Percentiles rank a stretch among this genome's conserved stretches.
These are phyloP conservation scores for Emys orbicularis DNA, from an alignment of 2,797 vertebrate species.

Conservation along the genomic window DNA sequence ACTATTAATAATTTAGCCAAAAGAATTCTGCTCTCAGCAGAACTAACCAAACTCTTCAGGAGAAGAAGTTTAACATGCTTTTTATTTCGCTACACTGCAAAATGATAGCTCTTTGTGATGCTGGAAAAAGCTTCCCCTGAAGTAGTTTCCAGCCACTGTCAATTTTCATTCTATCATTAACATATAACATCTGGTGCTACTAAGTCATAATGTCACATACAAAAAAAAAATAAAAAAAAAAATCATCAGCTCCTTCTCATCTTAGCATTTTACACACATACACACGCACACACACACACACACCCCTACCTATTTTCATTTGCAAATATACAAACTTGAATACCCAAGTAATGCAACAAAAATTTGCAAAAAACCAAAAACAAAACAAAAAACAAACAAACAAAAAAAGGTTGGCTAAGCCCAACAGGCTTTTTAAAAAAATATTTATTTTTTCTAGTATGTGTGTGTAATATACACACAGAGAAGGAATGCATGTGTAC, in stretches of 20 bases:
- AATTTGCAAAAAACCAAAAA: neutral
- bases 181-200: neutral
- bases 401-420: neutral
- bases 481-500: neutral
- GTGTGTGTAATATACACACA: neutral
- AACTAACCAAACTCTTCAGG: neutral
- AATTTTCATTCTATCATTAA: accelerated
- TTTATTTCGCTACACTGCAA: neutral
- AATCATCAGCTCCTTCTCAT: neutral
- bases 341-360: neutral
- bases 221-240: neutral
- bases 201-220: accelerated
- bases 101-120: accelerated
- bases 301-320: neutral
- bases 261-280: neutral
- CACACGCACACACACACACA: neutral
- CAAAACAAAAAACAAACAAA: no score
- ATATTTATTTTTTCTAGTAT: neutral
- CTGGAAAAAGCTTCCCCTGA: neutral
- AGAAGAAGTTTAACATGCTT: accelerated
- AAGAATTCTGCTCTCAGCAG: accelerated
- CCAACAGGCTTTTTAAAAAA: neutral
- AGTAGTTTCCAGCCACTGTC: accelerated
- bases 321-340: neutral
- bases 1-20: neutral